A percentile compares a stretch with the other conserved stretches of the same genome.
phyloP scores from a whole-genome alignment of 1,140 invertebrate species.

The Caenorhabditis remanei region DNA sequence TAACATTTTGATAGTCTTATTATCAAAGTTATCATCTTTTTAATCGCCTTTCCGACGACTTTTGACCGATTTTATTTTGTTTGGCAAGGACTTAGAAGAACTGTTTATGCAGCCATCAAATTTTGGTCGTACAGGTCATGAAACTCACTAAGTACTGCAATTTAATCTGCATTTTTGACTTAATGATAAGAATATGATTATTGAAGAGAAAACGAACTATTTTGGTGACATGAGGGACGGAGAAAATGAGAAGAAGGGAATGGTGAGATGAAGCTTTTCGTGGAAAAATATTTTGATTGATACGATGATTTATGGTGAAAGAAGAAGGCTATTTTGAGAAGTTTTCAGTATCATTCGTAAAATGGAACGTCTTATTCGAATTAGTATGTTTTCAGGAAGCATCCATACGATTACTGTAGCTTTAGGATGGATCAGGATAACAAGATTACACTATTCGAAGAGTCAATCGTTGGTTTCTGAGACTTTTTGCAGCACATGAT shows the following conservation, averaged over 20 bases:
- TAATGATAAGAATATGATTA: conserved; percentile 8
- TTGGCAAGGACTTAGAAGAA: conserved; percentile 39
- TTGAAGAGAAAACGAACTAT: neutral
- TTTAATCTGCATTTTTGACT: neutral
- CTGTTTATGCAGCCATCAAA: conserved; percentile 26
- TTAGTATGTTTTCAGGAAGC: too few relatives aligned
- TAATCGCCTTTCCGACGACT: conserved; percentile 46
- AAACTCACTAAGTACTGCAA: neutral
- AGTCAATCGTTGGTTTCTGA: too few relatives aligned
- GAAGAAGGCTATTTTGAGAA: neutral
- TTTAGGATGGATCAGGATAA: too few relatives aligned
- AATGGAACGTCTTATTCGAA: too few relatives aligned
- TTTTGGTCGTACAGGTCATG: neutral
- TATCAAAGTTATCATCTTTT: conserved; percentile 45
- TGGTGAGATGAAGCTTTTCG: neutral
- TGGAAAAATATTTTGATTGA: neutral
- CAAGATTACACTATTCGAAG: too few relatives aligned
- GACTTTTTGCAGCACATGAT: too few relatives aligned
- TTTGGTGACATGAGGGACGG: neutral
- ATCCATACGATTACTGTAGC: too few relatives aligned
- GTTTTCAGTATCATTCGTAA: neutral
- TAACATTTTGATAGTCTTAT: conserved; percentile 22
- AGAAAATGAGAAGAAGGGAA: neutral
- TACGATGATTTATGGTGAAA: neutral
- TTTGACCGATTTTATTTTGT: conserved; percentile 37